phyloP scores from a whole-genome alignment of 2,113 vertebrate species.

The Elachura formosa region DNA sequence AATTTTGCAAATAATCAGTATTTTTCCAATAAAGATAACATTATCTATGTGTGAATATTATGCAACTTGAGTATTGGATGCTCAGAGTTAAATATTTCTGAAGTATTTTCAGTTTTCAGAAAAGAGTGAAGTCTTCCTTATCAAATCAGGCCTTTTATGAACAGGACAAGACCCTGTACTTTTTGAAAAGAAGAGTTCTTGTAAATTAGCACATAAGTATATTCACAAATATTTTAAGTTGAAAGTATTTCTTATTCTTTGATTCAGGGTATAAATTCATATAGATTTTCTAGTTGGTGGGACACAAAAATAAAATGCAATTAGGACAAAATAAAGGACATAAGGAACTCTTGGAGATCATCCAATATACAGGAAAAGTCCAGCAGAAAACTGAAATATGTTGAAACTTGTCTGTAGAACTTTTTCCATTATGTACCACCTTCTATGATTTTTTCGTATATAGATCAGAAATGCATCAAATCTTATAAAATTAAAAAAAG shows the following conservation, averaged over 20 bases:
- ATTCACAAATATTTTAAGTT: neutral
- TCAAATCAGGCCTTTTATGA: neutral
- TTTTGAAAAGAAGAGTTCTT: neutral
- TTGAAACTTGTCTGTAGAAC: neutral
- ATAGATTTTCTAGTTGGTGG: neutral
- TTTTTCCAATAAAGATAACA: neutral
- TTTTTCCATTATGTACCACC: neutral
- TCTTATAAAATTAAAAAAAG: neutral
- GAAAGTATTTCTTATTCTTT: neutral
- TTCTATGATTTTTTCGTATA: neutral
- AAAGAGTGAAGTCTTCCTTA: neutral
- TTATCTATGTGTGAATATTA: neutral
- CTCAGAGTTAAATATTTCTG: neutral
- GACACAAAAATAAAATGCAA: neutral
- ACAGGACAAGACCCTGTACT: neutral
- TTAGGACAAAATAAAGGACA: neutral
- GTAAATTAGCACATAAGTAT: neutral
- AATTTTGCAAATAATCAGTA: neutral
- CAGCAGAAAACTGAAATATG: neutral
- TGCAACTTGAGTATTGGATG: neutral
- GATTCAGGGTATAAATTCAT: neutral
- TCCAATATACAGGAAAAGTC: neutral
- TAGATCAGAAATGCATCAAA: neutral
- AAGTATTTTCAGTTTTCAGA: neutral
- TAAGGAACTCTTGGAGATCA: neutral